Percentiles rank a stretch among this genome's conserved stretches.
Evolutionary conservation across 2,888 invertebrate genomes (phyloP).

Genomic region (Pollenia labialis): DNA sequence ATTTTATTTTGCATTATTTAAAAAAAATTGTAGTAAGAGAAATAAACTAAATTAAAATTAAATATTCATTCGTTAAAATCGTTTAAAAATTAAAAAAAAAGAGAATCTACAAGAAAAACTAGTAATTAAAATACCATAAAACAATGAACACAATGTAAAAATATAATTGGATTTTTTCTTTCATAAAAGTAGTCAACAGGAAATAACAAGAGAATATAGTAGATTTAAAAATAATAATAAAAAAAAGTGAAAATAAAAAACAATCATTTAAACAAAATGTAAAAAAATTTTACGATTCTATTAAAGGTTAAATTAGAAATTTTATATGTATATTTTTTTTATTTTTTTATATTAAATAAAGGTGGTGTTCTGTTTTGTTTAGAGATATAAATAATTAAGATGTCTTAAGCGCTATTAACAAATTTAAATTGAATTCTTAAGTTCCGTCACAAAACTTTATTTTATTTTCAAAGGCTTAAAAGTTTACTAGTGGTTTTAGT

Average conservation of each 20-base stretch:
- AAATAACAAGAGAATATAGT: slow-evolving; percentile 55
- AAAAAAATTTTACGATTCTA: neutral
- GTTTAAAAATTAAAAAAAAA: slow-evolving; percentile 28
- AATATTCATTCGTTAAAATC: slow-evolving; percentile 18
- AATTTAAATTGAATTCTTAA: slow-evolving; percentile 45
- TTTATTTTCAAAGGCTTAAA: slow-evolving; percentile 61
- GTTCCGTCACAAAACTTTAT: slow-evolving; percentile 62
- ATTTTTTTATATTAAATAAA: slow-evolving; percentile 45
- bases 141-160: slow-evolving; percentile 68
- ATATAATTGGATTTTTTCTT: slow-evolving; percentile 23
- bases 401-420: slow-evolving; percentile 42
- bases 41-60: slow-evolving; percentile 39
- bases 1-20: slow-evolving; percentile 49
- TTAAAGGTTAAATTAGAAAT: slow-evolving; percentile 26
- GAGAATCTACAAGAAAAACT: slow-evolving; percentile 24
- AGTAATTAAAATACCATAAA: slow-evolving; percentile 44
- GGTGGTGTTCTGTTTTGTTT: slow-evolving; percentile 50
- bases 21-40: neutral
- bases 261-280: slow-evolving; percentile 37
- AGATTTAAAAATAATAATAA: slow-evolving; percentile 39
- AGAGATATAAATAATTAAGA: slow-evolving; percentile 21
- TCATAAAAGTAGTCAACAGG: slow-evolving; percentile 72
- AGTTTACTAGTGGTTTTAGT: slow-evolving; percentile 34
- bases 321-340: slow-evolving; percentile 12
- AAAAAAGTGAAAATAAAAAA: slow-evolving; percentile 13